A percentile compares a stretch with the other conserved stretches of the same genome.
Conservation (phyloP, 2,113 vertebrate genomes). For the Tringa solitaria region DNA sequence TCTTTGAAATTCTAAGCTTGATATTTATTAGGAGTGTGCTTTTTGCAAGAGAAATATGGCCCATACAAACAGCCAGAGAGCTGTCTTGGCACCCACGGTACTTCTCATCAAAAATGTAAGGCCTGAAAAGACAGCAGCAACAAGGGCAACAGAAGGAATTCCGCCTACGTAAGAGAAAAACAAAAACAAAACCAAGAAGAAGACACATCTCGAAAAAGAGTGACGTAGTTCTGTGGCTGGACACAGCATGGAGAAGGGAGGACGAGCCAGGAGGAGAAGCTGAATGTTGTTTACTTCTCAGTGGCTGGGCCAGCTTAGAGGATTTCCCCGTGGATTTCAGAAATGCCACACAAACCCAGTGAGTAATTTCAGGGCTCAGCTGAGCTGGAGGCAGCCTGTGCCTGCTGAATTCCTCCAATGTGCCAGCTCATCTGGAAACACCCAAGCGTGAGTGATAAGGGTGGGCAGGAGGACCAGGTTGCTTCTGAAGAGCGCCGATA, state of each 20-base stretch:
- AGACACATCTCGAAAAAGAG: background rate
- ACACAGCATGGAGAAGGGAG: background rate
- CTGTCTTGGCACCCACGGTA: background rate
- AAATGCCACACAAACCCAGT: background rate
- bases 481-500: background rate
- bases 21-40: background rate
- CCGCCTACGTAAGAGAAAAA: background rate
- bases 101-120: background rate
- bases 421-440: background rate
- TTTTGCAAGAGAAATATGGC: background rate
- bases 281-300: background rate
- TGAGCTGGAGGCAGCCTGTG: background rate
- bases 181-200: background rate
- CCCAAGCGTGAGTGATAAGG: background rate
- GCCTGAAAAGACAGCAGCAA: background rate
- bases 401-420: background rate
- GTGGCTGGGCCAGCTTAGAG: background rate
- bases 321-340: background rate
- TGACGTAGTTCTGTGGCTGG: background rate
- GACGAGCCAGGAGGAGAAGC: fast-evolving
- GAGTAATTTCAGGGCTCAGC: background rate
- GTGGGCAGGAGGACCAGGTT: background rate
- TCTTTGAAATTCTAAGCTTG: background rate
- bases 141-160: background rate
- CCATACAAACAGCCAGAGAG: background rate